Evolutionary conservation across 2,888 invertebrate genomes (phyloP).

Genomic region (Helobdella robusta): DNA sequence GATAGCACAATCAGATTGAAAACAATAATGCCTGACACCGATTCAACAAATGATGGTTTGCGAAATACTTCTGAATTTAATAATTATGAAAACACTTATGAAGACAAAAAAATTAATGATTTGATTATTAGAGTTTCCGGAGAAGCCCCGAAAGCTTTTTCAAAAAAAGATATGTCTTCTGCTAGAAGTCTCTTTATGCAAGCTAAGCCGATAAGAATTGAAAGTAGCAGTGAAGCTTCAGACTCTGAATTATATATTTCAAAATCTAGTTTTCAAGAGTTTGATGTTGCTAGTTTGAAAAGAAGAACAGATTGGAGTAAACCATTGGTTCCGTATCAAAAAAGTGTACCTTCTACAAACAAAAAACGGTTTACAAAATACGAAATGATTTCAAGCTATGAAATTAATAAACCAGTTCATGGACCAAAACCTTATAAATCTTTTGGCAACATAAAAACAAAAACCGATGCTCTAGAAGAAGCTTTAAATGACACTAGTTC

Average conservation of each 20-base stretch:
- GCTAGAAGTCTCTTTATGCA: slow-evolving; percentile 33
- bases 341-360: neutral
- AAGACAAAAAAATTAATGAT: too few species aligned
- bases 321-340: slow-evolving; percentile 13
- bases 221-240: slow-evolving; percentile 35
- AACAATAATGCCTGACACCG: too few species aligned
- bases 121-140: slow-evolving; percentile 34
- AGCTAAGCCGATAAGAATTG: slow-evolving; percentile 32
- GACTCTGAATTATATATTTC: slow-evolving; percentile 32
- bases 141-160: slow-evolving; percentile 35
- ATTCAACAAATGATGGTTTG: too few species aligned
- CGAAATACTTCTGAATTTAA: too few species aligned
- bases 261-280: slow-evolving; percentile 27
- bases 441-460: slow-evolving; percentile 35
- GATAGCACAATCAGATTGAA: too few species aligned
- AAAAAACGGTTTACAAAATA: neutral
- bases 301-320: slow-evolving; percentile 23
- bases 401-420: neutral
- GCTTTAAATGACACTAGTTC: slow-evolving; percentile 24
- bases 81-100: too few species aligned
- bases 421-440: slow-evolving; percentile 34
- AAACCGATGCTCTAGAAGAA: slow-evolving; percentile 33
- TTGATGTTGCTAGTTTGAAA: neutral
- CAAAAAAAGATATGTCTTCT: slow-evolving; percentile 22
- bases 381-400: neutral